Evolutionary conservation across 2,113 vertebrate species (phyloP).

Genomic region (Ptilorrhoa leucosticta): DNA sequence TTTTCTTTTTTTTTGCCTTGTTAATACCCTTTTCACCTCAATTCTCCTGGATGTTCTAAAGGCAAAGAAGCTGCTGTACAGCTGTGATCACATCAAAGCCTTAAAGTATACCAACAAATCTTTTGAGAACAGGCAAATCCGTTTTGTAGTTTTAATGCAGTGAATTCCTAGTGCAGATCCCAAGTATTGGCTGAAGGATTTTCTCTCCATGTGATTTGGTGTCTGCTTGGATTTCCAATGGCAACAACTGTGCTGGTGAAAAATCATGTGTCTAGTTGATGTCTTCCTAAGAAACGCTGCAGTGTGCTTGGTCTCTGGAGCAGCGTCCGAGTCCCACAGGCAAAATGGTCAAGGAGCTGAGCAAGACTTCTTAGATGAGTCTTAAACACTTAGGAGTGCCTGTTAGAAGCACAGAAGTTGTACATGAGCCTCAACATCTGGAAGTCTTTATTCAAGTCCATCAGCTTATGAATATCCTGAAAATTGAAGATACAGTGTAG

Average conservation of each 20-base stretch:
- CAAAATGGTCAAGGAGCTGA: not conserved
- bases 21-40: not conserved
- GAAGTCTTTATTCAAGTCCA: not conserved
- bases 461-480: not conserved
- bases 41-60: not conserved
- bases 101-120: not conserved
- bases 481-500: not conserved
- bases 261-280: not conserved
- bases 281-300: not conserved
- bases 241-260: not conserved
- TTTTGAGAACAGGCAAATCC: not conserved
- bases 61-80: not conserved
- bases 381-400: not conserved
- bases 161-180: not conserved
- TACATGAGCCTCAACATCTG: not conserved
- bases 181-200: not conserved
- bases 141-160: not conserved
- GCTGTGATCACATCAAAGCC: not conserved
- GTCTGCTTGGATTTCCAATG: not conserved
- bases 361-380: not conserved
- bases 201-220: not conserved
- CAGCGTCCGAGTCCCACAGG: not conserved
- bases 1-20: not conserved
- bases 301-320: not conserved
- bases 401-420: not conserved